Conservation (phyloP, 2,113 vertebrate genomes). For the Oenanthe oenanthe region DNA sequence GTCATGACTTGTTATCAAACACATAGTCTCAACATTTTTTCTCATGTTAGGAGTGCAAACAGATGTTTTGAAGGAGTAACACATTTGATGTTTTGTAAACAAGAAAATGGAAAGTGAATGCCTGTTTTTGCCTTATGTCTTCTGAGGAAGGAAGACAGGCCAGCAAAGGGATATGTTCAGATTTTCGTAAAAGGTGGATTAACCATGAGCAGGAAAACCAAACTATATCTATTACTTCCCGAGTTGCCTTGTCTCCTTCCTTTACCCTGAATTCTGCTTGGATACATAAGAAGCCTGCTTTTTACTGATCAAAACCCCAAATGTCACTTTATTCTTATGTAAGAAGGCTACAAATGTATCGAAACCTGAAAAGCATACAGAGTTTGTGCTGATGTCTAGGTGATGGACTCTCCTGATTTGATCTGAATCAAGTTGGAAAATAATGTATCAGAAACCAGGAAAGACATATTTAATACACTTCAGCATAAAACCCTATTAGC, state of each 20-base stretch:
- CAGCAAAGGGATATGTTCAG: neutral
- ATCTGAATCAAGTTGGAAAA: neutral
- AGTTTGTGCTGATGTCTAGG: neutral
- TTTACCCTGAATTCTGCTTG: neutral
- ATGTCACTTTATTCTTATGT: neutral
- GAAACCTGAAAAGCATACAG: neutral
- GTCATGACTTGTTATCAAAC: constrained; percentile 63
- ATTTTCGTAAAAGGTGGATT: neutral
- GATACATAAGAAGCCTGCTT: neutral
- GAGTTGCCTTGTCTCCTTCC: neutral
- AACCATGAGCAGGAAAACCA: neutral
- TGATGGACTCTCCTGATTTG: neutral
- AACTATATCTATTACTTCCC: neutral
- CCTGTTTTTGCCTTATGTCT: neutral
- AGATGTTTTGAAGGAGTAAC: constrained; percentile 29
- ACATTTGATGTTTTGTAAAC: constrained; percentile 59
- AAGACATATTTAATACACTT: neutral
- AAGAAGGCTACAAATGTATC: neutral
- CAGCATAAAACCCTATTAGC: neutral
- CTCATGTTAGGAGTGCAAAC: constrained; percentile 70
- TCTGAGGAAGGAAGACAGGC: neutral
- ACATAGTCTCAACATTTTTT: constrained; percentile 29
- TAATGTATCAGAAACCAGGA: neutral
- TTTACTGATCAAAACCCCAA: neutral
- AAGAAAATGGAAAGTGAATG: constrained; percentile 7